Evolutionary conservation across 2,113 vertebrate genomes (phyloP), one percentile per base, ranked within the genome.

Genomic region (Edolisoma coerulescens): DNA sequence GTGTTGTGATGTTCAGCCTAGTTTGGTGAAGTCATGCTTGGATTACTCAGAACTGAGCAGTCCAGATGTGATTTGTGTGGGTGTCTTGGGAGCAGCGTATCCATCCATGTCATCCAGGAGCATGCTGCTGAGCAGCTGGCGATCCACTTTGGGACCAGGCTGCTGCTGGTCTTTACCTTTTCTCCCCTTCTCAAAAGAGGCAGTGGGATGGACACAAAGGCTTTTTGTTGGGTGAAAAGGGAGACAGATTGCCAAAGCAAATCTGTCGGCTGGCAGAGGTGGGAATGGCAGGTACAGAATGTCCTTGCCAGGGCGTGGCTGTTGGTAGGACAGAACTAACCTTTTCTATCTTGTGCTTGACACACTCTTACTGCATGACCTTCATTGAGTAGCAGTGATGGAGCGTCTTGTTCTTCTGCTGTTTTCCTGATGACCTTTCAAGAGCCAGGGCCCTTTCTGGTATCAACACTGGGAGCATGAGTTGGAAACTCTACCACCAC

Each of bases 71-170:
- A 10, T 49, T 61, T 53, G n/a, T 56, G 13, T 1, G 1, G 13
- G 24, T 80, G 68, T 56, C 56, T 56, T 42, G 24, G 60, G 59
- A 73, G 37, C 32, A 41, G n/a, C 35, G 1, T 17, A 7, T 28
- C 35, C 42, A 49, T 26, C 53, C 21, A 0, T 4, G 2, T 26
- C 26, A 69, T 57, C 42, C 16, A 20, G 26, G 13, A 64, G 13
- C 0, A 0, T 70, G 35, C 69, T 78, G 50, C 52, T 2, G 6
- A 37, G 41, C 49, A 68, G 57, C 50, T 68, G 39, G 47, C 0
- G 0, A 16, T 44, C 87, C 0, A 0, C 37, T 63, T 30, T 3
- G 5, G 54, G 20, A 9, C 10, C 61, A 39, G 33, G 16, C n/a
- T 64, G 26, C 60, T 90, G 26, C 74, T 10, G 4, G 20, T 28